Conservation (phyloP, 2,113 vertebrate species). For the Perca fluviatilis region DNA sequence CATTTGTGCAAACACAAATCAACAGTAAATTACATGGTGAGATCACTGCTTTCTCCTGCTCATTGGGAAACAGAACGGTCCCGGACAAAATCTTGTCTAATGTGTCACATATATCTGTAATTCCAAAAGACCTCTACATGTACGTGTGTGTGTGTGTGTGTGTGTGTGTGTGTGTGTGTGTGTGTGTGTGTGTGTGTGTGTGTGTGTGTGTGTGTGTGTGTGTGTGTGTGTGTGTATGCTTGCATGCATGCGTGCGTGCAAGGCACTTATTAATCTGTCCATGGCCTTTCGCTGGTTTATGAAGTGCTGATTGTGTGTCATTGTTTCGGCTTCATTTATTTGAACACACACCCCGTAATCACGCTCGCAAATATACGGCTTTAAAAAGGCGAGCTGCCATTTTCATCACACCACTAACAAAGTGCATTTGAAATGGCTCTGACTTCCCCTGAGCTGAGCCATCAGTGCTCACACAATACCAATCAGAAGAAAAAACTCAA, state of each 20-base stretch:
- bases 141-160: slow-evolving; percentile 18
- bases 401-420: slow-evolving; percentile 83
- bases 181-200: slow-evolving; percentile 51
- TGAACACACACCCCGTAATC: slow-evolving; percentile 86
- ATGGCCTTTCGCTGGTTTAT: slow-evolving; percentile 79
- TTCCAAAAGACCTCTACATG: slow-evolving; percentile 69
- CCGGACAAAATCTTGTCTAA: slow-evolving; percentile 71
- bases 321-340: slow-evolving; percentile 88
- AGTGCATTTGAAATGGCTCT: slow-evolving; percentile 83
- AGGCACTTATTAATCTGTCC: slow-evolving; percentile 85
- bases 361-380: slow-evolving; percentile 80
- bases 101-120: slow-evolving; percentile 81
- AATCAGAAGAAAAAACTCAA: slow-evolving; percentile 77
- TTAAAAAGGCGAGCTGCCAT: slow-evolving; percentile 85
- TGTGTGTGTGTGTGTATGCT: slow-evolving; percentile 32
- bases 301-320: slow-evolving; percentile 86
- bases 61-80: slow-evolving; percentile 71
- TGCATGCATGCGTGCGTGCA: too few relatives aligned
- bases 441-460: slow-evolving; percentile 81
- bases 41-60: slow-evolving; percentile 72
- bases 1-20: slow-evolving; percentile 79
- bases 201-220: slow-evolving; percentile 50
- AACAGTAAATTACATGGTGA: slow-evolving; percentile 78
- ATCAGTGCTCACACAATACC: slow-evolving; percentile 83
- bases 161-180: slow-evolving; percentile 36